A percentile compares a stretch with the other conserved stretches of the same genome.
phyloP scores from a whole-genome alignment of 2,888 invertebrate genomes.

The Charanyca ferruginea region DNA sequence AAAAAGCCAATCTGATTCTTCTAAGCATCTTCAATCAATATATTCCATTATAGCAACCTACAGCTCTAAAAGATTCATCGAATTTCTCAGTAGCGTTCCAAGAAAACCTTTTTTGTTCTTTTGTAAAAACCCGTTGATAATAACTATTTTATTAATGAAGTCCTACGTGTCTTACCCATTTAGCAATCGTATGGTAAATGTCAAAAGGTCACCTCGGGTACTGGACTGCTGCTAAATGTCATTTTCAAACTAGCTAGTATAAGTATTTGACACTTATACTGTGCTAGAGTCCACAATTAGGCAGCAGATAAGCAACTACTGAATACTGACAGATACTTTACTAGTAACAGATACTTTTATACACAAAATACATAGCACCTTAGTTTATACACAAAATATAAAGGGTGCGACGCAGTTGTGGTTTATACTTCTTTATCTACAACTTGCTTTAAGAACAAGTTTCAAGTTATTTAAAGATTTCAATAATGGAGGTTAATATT shows the following conservation, averaged over 20 bases:
- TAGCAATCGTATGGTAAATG: conserved; percentile 35
- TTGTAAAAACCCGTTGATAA: conserved; percentile 9
- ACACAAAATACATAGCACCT: no score
- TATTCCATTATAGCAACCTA: background rate
- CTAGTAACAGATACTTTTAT: no score
- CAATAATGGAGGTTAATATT: no score
- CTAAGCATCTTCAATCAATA: no score
- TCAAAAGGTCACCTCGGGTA: conserved; percentile 31
- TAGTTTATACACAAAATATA: no score
- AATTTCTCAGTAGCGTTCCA: background rate
- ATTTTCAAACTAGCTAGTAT: conserved; percentile 26
- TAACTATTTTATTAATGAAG: conserved; percentile 1
- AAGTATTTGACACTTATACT: no score
- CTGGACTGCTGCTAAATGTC: conserved; percentile 28
- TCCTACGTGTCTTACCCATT: background rate
- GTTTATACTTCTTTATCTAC: no score
- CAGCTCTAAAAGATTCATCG: background rate
- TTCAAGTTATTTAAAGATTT: background rate
- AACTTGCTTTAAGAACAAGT: background rate
- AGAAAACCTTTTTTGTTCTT: background rate
- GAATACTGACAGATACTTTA: no score
- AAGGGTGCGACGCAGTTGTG: no score
- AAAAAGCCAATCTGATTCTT: no score
- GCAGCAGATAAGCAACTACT: conserved; percentile 13
- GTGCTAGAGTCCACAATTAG: conserved; percentile 31